Evolutionary conservation across 1,140 invertebrate species (phyloP).

Genomic region (Hydropsyche tenuis): DNA sequence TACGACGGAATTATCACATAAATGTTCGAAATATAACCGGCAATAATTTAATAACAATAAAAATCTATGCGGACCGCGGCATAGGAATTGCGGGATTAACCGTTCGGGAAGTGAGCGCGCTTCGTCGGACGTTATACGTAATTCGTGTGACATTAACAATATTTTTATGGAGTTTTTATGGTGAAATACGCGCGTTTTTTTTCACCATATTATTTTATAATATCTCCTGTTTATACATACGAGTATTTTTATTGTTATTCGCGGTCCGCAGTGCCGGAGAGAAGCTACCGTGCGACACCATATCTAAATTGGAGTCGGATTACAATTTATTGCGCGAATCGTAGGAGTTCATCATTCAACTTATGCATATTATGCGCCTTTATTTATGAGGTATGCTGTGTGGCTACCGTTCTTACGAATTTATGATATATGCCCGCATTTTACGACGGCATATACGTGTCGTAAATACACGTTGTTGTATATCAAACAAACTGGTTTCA

Average conservation of each 20-base stretch:
- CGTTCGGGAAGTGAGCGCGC: background rate
- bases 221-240: background rate
- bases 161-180: constrained; percentile 20
- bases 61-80: background rate
- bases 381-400: constrained; percentile 15
- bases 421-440: constrained; percentile 6
- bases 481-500: too few relatives aligned
- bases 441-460: too few relatives aligned
- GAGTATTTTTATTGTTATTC: constrained; percentile 1
- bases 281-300: constrained; percentile 2
- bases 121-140: background rate
- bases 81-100: constrained; percentile 5
- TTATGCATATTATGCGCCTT: background rate
- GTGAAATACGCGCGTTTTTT: background rate
- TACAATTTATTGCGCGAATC: constrained; percentile 26
- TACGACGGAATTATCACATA: constrained; percentile 8
- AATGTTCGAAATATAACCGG: background rate
- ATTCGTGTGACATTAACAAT: constrained; percentile 3
- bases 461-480: too few relatives aligned
- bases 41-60: constrained; percentile 7
- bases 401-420: constrained; percentile 15
- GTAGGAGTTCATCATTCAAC: constrained; percentile 25
- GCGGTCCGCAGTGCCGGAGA: too few relatives aligned
- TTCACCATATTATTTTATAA: background rate
- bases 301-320: constrained; percentile 27